Evolutionary conservation across 2,113 vertebrate species (phyloP), one percentile per base, ranked within the genome.

Genomic region (Jacana jacana): DNA sequence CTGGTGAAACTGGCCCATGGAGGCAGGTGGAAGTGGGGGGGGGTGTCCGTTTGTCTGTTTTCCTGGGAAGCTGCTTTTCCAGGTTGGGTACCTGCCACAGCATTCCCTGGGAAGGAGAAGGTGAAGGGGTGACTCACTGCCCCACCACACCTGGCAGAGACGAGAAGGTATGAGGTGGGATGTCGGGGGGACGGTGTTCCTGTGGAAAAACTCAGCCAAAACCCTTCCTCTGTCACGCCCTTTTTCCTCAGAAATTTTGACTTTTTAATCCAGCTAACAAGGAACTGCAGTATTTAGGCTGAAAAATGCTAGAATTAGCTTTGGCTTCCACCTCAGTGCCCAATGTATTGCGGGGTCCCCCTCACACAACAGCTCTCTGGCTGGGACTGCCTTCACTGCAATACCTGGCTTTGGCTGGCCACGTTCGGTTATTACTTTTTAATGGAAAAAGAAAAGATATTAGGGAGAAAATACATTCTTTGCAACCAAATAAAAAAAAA

Each of bases 401-500:
- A 17, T 22, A 25, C 0, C 0, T 61, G 65, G 28, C 60, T 90
- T 28, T 81, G 82, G 52, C 80, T 75, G 48, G 52, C 51, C 48
- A 23, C 24, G 35, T 48, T 58, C 69, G 37, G 42, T 75, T 81
- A 70, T 17, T 81, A 57, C 7, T 48, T 79, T 86, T 75, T 84
- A 87, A 91, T 72, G 35, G 42, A 80, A 79, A 72, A 81, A 49
- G 49, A 16, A 64, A 55, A 1, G 6, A 15, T 54, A 42, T 63
- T 30, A 80, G 52, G 30, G 61, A 82, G 73, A 79, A 93, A 69
- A n/a, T 24, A 9, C 1, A 6, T 33, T 39, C 28, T 94, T 82
- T 39, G 33, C 42, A 86, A 84, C 30, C 60, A 49, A 84, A 87
- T 71, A 60, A 71, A 64, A 89, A 81, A 71, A 64, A 89, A 81